A percentile compares a stretch with the other conserved stretches of the same genome.
These are phyloP conservation scores for Carassius gibelio DNA, from an alignment of 2,113 vertebrate genomes.

Conservation along the genomic window DNA sequence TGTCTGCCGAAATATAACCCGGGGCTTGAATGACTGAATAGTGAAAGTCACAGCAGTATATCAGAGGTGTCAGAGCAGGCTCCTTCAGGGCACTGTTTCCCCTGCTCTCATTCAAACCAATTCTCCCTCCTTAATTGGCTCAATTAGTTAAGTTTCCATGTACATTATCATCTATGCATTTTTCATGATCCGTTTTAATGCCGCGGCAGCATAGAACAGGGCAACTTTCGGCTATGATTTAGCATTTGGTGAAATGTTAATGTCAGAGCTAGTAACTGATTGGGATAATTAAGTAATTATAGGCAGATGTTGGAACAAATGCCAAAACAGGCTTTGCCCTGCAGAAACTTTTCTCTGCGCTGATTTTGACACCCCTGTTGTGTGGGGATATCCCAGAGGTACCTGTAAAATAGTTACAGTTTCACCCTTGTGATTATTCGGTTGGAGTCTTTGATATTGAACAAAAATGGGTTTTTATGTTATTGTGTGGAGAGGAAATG, in stretches of 20 bases:
- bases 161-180: conserved; percentile 75
- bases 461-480: conserved; percentile 78
- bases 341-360: conserved; percentile 75
- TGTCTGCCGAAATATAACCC: conserved; percentile 75
- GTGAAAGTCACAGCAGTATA: conserved; percentile 71
- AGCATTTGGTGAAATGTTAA: conserved; percentile 73
- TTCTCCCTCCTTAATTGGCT: conserved; percentile 73
- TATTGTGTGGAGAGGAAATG: conserved; percentile 77
- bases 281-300: conserved; percentile 82
- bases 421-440: conserved; percentile 83
- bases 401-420: conserved; percentile 81
- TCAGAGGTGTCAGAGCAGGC: conserved; percentile 72
- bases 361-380: conserved; percentile 78
- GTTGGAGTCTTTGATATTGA: conserved; percentile 80
- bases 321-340: conserved; percentile 79
- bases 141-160: conserved; percentile 78
- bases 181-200: conserved; percentile 77
- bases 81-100: conserved; percentile 63
- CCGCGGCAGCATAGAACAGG: conserved; percentile 66
- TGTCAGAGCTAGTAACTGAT: conserved; percentile 78
- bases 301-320: conserved; percentile 78
- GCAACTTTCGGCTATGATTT: conserved; percentile 77
- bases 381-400: conserved; percentile 81
- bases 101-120: conserved; percentile 67
- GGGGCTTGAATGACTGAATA: conserved; percentile 64